Conservation (phyloP, 92 coral and sea anemone genomes). For the Paragorgia papillata region DNA sequence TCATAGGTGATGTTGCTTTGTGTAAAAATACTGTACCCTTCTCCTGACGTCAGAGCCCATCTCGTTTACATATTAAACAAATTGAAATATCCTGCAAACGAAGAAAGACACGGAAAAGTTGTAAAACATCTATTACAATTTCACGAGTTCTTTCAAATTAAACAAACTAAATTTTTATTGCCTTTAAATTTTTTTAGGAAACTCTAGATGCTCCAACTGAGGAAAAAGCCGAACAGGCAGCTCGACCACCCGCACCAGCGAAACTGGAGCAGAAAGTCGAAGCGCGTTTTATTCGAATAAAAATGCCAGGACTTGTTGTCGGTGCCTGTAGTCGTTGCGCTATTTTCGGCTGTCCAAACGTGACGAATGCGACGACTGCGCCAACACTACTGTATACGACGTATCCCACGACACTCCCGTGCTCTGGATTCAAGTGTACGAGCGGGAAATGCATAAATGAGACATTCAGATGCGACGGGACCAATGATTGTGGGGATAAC, state of each 20-base stretch:
- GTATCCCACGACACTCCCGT: conserved; percentile 26
- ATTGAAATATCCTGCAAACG: too few relatives aligned
- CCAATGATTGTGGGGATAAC: not conserved
- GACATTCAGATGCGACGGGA: not conserved
- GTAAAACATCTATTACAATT: too few relatives aligned
- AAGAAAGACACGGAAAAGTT: too few relatives aligned
- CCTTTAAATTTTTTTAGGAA: too few relatives aligned
- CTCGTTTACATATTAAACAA: too few relatives aligned
- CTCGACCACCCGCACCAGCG: not conserved
- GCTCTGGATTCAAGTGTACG: conserved; percentile 63
- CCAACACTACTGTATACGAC: conserved; percentile 35
- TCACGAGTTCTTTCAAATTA: too few relatives aligned
- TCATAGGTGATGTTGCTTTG: too few relatives aligned
- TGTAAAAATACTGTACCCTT: too few relatives aligned
- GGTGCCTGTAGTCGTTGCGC: not conserved
- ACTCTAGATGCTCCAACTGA: too few relatives aligned
- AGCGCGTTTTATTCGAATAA: not conserved
- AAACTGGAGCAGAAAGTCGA: not conserved
- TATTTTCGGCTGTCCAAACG: conserved; percentile 12
- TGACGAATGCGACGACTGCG: conserved; percentile 33
- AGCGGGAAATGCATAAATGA: not conserved
- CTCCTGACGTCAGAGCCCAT: too few relatives aligned
- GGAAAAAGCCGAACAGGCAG: too few relatives aligned
- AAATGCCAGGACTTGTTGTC: not conserved
- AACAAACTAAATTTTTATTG: too few relatives aligned